phyloP scores from a whole-genome alignment of 2,888 invertebrate species.

The Hecatera dysodea region DNA sequence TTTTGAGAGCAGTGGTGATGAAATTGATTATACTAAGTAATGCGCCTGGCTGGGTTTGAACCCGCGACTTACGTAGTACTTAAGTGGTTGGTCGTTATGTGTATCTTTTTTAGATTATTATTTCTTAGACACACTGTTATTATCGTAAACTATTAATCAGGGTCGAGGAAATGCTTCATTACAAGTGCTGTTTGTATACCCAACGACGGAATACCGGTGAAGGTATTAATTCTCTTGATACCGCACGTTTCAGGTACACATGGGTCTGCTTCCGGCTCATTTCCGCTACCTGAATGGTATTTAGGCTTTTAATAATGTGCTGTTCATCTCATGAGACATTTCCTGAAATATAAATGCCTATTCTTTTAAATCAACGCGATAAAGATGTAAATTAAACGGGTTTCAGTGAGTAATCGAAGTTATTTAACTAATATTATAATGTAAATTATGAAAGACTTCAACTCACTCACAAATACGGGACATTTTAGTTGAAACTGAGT shows the following conservation, averaged over 20 bases:
- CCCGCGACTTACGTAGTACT: too few species aligned
- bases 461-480: too few species aligned
- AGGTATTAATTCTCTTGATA: background rate
- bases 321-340: background rate
- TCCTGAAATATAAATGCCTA: constrained; percentile 4
- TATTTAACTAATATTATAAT: background rate
- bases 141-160: background rate
- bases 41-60: too few species aligned
- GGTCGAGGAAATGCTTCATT: constrained; percentile 18
- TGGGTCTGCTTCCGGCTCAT: constrained; percentile 15
- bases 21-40: too few species aligned
- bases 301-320: background rate
- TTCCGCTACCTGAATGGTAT: constrained; percentile 4
- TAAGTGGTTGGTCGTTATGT: too few species aligned
- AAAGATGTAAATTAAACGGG: background rate
- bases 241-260: constrained; percentile 13
- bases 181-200: background rate
- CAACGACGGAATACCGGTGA: constrained; percentile 23
- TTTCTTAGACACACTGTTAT: too few species aligned
- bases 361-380: background rate
- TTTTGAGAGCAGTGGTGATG: too few species aligned
- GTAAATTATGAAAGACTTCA: too few species aligned
- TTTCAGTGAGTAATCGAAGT: background rate
- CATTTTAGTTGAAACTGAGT: too few species aligned
- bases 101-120: too few species aligned